phyloP scores from a whole-genome alignment of 2,113 vertebrate genomes.

The Tragelaphus strepsiceros region DNA sequence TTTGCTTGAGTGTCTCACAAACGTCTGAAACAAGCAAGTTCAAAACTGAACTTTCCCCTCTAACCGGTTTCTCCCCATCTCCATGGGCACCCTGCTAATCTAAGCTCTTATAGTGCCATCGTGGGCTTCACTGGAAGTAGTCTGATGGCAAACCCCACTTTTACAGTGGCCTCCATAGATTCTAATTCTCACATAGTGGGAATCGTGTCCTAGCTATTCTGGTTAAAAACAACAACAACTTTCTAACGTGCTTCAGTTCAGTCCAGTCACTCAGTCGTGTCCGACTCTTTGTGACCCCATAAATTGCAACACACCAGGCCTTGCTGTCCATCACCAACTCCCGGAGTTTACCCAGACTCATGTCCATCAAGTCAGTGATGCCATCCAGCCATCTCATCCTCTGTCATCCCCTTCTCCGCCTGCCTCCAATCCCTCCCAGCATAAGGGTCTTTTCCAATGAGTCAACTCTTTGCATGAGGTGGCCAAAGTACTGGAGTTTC shows the following conservation, averaged over 20 bases:
- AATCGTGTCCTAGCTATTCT: background rate
- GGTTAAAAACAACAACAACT: background rate
- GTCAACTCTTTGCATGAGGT: too few species aligned
- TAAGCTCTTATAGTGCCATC: background rate
- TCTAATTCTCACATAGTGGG: background rate
- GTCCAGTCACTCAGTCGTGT: too few species aligned
- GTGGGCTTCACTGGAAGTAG: background rate
- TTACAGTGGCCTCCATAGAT: background rate
- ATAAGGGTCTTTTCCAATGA: too few species aligned
- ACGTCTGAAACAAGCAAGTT: background rate
- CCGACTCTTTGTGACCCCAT: fast-evolving
- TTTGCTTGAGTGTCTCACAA: background rate
- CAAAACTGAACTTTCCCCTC: background rate
- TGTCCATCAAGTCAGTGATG: too few species aligned
- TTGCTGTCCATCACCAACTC: too few species aligned
- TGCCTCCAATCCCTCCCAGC: too few species aligned
- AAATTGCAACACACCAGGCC: fast-evolving
- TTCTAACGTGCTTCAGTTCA: background rate
- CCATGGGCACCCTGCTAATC: background rate
- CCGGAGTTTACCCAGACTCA: fast-evolving
- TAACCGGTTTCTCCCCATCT: background rate
- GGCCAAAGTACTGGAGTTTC: too few species aligned
- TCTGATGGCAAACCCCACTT: background rate
- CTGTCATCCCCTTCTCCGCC: too few species aligned
- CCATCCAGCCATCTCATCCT: too few species aligned